Conservation (phyloP, 2,888 invertebrate species). For the Hesperia comma region DNA sequence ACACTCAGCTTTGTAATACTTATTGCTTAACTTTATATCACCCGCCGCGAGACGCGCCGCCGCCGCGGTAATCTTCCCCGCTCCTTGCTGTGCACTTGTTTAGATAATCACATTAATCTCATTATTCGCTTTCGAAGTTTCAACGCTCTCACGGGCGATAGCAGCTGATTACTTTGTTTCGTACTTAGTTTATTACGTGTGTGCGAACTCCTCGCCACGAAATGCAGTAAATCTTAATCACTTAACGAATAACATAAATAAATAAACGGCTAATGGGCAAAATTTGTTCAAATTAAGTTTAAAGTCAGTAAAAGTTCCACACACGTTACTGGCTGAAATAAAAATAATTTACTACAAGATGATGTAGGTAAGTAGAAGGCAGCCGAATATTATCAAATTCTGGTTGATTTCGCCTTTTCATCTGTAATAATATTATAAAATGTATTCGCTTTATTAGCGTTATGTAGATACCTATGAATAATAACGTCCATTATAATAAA, state of each 20-base stretch:
- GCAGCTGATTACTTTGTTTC: conserved; percentile 30
- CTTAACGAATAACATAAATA: background rate
- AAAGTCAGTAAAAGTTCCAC: background rate
- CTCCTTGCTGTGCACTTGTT: conserved; percentile 32
- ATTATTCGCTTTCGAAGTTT: conserved; percentile 34
- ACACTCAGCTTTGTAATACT: conserved; percentile 37
- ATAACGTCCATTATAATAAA: no score
- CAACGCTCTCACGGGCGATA: conserved; percentile 18
- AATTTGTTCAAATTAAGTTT: background rate
- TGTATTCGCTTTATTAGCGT: no score
- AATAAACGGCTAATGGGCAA: background rate
- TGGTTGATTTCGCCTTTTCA: no score
- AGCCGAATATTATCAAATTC: no score
- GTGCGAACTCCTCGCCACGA: background rate
- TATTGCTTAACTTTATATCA: conserved; percentile 38
- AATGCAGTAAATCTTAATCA: background rate
- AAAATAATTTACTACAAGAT: no score
- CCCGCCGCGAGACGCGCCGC: conserved; percentile 29
- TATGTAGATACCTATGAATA: no score
- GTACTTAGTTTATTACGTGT: background rate
- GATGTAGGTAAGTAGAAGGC: no score
- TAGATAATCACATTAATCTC: conserved; percentile 34
- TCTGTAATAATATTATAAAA: no score
- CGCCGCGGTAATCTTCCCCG: background rate
- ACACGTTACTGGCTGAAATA: no score